Conservation (phyloP, 2,888 invertebrate genomes). For the Tyria jacobaeae region DNA sequence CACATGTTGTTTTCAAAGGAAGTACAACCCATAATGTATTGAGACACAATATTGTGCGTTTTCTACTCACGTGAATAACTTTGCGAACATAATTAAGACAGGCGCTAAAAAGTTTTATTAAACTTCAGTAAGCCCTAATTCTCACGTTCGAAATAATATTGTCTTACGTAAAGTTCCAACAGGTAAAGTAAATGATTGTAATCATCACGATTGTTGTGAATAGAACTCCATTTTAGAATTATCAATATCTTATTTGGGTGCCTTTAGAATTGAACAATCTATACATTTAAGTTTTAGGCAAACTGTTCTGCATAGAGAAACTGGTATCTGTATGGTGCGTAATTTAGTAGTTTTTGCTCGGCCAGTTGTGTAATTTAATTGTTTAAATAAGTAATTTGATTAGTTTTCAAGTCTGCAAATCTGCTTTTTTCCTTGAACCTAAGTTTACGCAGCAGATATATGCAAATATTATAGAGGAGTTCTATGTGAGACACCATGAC, state of each 20-base stretch:
- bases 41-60: constrained; percentile 2
- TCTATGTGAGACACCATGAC: too few relatives aligned
- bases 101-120: constrained; percentile 15
- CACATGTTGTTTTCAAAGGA: background rate
- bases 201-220: constrained; percentile 3
- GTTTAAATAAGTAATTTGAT: too few relatives aligned
- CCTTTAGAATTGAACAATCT: background rate
- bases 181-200: constrained; percentile 8
- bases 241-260: background rate
- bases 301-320: background rate
- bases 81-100: constrained; percentile 21
- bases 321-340: too few relatives aligned
- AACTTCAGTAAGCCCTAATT: background rate
- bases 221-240: background rate
- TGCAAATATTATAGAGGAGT: too few relatives aligned
- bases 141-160: constrained; percentile 8
- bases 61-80: constrained; percentile 11
- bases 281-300: background rate
- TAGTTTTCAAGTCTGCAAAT: too few relatives aligned
- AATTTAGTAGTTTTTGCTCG: too few relatives aligned
- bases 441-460: too few relatives aligned
- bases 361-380: too few relatives aligned
- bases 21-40: background rate
- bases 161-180: constrained; percentile 2
- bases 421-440: too few relatives aligned